phyloP scores from a whole-genome alignment of 2,888 invertebrate genomes.

The Scaptomyza cyrtandrae region DNA sequence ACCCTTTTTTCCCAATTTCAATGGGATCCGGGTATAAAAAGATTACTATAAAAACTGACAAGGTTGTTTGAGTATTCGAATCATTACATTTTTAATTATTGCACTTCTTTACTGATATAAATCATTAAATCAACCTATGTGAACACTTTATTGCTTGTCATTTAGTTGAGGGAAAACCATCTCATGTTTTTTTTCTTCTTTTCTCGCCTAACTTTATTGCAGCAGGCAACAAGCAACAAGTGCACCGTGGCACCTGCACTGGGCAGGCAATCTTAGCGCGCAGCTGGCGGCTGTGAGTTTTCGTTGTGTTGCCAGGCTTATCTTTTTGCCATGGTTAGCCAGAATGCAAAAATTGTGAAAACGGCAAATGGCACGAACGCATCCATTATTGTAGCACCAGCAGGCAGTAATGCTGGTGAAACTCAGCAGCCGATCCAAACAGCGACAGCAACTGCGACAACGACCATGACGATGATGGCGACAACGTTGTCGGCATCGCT shows the following conservation, averaged over 20 bases:
- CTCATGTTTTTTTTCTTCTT: constrained; percentile 16
- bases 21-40: too few relatives aligned
- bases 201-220: constrained; percentile 33
- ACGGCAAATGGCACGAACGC: constrained; percentile 79
- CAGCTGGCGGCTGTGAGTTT: constrained; percentile 71
- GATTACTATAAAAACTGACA: too few relatives aligned
- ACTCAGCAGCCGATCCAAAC: constrained; percentile 47
- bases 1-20: too few relatives aligned
- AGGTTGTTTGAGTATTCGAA: too few relatives aligned
- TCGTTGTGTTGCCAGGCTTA: constrained; percentile 28
- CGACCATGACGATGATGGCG: constrained; percentile 37
- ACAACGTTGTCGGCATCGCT: constrained; percentile 61
- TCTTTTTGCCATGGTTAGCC: constrained; percentile 70
- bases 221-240: constrained; percentile 56
- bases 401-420: constrained; percentile 57
- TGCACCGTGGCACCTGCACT: constrained; percentile 41
- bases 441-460: constrained; percentile 29
- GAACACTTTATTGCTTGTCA: constrained; percentile 26
- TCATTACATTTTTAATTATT: too few relatives aligned
- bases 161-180: constrained; percentile 19
- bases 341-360: constrained; percentile 77
- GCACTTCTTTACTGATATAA: too few relatives aligned
- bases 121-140: constrained; percentile 13
- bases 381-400: constrained; percentile 57
- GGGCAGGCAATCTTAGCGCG: constrained; percentile 58